These are phyloP conservation scores for Strix uralensis DNA, from an alignment of 2,113 vertebrate species.

Conservation along the genomic window DNA sequence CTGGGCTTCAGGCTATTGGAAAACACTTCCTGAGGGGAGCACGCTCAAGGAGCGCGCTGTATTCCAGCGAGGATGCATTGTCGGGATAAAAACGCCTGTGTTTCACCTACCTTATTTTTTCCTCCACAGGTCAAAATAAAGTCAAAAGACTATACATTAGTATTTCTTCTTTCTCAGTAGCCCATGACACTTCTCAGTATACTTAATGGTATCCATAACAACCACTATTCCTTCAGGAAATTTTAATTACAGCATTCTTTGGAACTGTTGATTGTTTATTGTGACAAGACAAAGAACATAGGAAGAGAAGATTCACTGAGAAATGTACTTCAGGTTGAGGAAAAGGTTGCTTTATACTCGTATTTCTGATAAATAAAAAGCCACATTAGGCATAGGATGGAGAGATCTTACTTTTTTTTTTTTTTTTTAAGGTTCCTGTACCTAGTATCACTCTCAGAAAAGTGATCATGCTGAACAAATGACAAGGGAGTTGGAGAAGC, in stretches of 20 bases:
- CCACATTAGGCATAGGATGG: not conserved
- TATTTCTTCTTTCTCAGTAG: not conserved
- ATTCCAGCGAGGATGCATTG: too few relatives aligned
- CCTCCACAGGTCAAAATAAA: not conserved
- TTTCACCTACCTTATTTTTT: not conserved
- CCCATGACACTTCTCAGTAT: not conserved
- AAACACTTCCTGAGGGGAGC: too few relatives aligned
- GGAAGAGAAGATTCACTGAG: conserved; percentile 2
- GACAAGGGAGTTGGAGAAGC: not conserved
- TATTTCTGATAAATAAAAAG: not conserved
- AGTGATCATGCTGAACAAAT: not conserved
- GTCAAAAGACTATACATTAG: not conserved
- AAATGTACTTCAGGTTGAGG: not conserved
- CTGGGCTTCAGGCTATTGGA: too few relatives aligned
- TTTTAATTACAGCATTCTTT: conserved; percentile 58
- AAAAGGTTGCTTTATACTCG: not conserved
- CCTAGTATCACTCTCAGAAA: not conserved
- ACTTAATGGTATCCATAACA: conserved; percentile 44
- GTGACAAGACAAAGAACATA: conserved; percentile 46
- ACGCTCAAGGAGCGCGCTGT: too few relatives aligned
- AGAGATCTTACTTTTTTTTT: not conserved
- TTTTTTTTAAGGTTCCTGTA: not conserved
- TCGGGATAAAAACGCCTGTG: not conserved
- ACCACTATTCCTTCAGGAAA: conserved; percentile 24
- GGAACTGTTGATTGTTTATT: conserved; percentile 44